Percentiles rank a stretch among this genome's conserved stretches.
Conservation (phyloP, 92 coral and sea anemone genomes). For the Epizoanthus scotinus region DNA sequence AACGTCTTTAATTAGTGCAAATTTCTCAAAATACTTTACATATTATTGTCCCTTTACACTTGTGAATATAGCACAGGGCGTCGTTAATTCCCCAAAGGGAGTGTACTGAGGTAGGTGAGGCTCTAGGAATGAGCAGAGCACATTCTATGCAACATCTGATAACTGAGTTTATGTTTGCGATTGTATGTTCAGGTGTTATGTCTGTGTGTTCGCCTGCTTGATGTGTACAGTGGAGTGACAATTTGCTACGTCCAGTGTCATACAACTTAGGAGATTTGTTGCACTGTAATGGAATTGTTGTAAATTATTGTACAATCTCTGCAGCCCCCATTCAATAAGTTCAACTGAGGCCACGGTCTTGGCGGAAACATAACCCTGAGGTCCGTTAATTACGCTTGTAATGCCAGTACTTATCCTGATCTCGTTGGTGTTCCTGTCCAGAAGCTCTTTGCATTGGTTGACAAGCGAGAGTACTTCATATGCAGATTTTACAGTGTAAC, state of each 20-base stretch:
- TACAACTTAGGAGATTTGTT: conserved; percentile 58
- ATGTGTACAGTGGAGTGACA: conserved; percentile 54
- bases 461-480: conserved; percentile 58
- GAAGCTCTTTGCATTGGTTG: conserved; percentile 54
- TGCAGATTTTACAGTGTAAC: conserved; percentile 49
- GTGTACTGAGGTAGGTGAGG: no score
- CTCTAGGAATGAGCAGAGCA: no score
- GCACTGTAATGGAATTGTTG: not conserved
- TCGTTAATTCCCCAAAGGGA: no score
- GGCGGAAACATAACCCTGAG: conserved; percentile 62
- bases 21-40: no score
- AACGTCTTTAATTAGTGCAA: no score
- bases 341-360: conserved; percentile 60
- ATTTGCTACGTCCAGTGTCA: conserved; percentile 62
- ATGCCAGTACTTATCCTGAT: conserved; percentile 56
- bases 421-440: conserved; percentile 48
- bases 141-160: no score
- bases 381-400: conserved; percentile 56
- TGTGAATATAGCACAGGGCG: no score
- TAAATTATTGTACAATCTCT: conserved; percentile 46
- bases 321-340: conserved; percentile 57
- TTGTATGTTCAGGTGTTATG: no score
- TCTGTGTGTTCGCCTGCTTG: conserved; percentile 40
- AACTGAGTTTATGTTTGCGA: no score
- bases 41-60: no score